Evolutionary conservation across 2,113 vertebrate genomes (phyloP), one percentile per base, ranked within the genome.

Genomic region (Chunga burmeisteri): DNA sequence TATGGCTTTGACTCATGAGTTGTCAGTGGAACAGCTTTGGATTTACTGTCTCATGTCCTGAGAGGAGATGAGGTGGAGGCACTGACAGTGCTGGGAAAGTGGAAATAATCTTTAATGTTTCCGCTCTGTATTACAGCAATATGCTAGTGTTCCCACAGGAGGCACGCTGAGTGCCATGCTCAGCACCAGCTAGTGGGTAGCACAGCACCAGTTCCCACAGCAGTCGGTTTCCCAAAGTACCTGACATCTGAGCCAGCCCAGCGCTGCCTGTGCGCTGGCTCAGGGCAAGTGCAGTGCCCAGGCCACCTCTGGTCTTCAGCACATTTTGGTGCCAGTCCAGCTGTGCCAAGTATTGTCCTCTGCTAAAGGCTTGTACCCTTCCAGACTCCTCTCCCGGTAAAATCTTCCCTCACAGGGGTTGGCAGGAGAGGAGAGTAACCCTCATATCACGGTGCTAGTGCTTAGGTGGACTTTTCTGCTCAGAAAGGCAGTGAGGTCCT

Each of bases 81-180:
- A 53, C 27, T 75, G 78, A 80, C 49, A 53, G 29, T 15, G 19
- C 25, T 65, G 70, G 49, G 42, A 87, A 88, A 91, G 50, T 34
- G 49, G 77, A 90, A 90, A 93, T 52, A 53, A 78, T 85, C 77
- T 79, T 81, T 49, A 94, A 20, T 44, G 42, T 66, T 71, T 84
- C 4, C 0, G 0, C 17, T 90, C 53, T 73, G 67, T 16, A 2
- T 73, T 52, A 20, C 42, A 83, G 46, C 70, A 36, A 1, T 38
- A 50, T 2, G 1, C 8, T 8, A 5, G 23, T 36, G 75, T 25
- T 81, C 79, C 53, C 3, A 1, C 25, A 21, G 65, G 44, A 79
- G 47, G 12, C 5, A 15, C 0, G 0, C 47, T 26, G 55, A 40
- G 59, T 73, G 30, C 58, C 11, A 3, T 47, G 20, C 46, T 78